Percentiles rank a stretch among this genome's conserved stretches.
Evolutionary conservation across 2,888 invertebrate genomes (phyloP).

Genomic region (Tolmerus cingulatus): DNA sequence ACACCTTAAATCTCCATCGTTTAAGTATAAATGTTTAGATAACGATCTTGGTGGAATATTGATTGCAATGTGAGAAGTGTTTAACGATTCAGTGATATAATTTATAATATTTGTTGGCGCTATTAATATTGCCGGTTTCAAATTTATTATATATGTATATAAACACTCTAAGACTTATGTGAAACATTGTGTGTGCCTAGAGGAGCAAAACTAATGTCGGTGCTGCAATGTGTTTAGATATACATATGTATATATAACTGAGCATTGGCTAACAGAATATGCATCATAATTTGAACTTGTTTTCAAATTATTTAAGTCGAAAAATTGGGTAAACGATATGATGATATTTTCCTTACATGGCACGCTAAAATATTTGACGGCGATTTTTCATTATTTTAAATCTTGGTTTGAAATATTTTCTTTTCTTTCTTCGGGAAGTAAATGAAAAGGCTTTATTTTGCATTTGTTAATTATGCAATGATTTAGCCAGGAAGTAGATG

Average conservation of each 20-base stretch:
- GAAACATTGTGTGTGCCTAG: not conserved
- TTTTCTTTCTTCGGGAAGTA: not conserved
- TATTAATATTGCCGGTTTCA: not conserved
- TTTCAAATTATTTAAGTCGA: slow-evolving; percentile 52
- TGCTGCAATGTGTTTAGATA: not conserved
- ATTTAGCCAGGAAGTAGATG: not conserved
- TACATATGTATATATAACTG: no score
- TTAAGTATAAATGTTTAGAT: not conserved
- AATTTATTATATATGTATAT: no score
- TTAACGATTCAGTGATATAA: not conserved
- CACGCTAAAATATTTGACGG: no score
- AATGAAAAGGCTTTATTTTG: not conserved
- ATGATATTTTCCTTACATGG: not conserved
- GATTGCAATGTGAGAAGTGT: not conserved
- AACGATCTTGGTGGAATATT: not conserved
- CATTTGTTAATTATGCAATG: not conserved
- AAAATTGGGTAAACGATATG: slow-evolving; percentile 52
- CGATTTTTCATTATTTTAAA: not conserved
- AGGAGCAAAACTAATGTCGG: not conserved
- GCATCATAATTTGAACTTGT: slow-evolving; percentile 48
- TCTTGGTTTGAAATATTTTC: not conserved
- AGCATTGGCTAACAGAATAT: slow-evolving; percentile 16
- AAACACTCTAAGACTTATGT: not conserved
- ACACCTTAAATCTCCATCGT: not conserved
- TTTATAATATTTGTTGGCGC: not conserved